A percentile compares a stretch with the other conserved stretches of the same genome.
These are phyloP conservation scores for Hyposoter didymator DNA, from an alignment of 2,888 invertebrate species.

Conservation along the genomic window DNA sequence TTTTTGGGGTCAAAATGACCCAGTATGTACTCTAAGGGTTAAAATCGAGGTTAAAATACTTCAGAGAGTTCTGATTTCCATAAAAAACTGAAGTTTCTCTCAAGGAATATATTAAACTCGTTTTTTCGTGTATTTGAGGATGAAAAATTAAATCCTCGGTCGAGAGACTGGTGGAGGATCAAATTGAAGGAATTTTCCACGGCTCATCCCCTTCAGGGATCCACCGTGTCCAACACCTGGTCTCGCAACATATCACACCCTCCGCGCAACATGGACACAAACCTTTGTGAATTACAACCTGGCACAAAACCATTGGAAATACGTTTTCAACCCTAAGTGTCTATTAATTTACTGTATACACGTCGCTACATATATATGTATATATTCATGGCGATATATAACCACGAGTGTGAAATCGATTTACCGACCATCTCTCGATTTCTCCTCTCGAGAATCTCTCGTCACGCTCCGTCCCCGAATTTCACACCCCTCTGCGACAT, in stretches of 20 bases:
- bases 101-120: not conserved
- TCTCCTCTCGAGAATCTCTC: conserved; percentile 50
- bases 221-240: conserved; percentile 77
- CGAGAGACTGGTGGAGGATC: conserved; percentile 23
- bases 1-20: too few relatives aligned
- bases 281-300: conserved; percentile 68
- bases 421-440: conserved; percentile 66
- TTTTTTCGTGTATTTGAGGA: conserved; percentile 5
- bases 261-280: conserved; percentile 39
- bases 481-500: conserved; percentile 55
- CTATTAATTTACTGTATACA: conserved; percentile 79
- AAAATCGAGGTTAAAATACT: too few relatives aligned
- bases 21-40: too few relatives aligned
- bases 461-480: conserved; percentile 51
- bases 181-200: conserved; percentile 73
- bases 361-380: not conserved
- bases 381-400: conserved; percentile 40
- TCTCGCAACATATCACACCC: conserved; percentile 58
- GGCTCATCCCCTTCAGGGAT: conserved; percentile 71
- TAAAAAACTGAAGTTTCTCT: not conserved
- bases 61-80: not conserved
- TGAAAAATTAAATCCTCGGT: conserved; percentile 15
- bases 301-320: conserved; percentile 71
- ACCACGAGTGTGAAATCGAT: conserved; percentile 79
- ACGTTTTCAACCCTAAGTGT: conserved; percentile 72